phyloP scores from a whole-genome alignment of 2,888 invertebrate species.

The Acronicta leporina region DNA sequence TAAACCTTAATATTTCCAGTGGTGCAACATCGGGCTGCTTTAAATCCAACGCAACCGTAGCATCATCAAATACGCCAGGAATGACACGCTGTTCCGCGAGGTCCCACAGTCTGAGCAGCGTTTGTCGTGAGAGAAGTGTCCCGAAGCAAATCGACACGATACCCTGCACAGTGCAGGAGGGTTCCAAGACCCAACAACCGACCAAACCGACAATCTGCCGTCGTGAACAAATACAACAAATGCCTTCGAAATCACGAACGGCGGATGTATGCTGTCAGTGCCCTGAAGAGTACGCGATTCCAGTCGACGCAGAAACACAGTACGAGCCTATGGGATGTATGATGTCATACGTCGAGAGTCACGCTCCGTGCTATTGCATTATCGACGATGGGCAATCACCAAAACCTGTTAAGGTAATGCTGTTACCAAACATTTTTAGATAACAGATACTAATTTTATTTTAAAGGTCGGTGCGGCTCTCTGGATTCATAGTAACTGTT shows the following conservation, averaged over 20 bases:
- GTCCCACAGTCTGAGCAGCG: constrained; percentile 59
- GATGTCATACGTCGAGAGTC: neutral
- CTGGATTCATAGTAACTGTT: no score
- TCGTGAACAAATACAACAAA: constrained; percentile 10
- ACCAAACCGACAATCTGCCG: neutral
- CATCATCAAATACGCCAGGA: constrained; percentile 37
- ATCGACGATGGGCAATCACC: constrained; percentile 1
- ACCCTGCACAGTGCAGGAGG: constrained; percentile 20
- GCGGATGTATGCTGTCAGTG: constrained; percentile 52
- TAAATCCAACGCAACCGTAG: constrained; percentile 46
- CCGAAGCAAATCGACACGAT: constrained; percentile 34
- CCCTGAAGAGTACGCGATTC: constrained; percentile 31
- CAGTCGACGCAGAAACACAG: constrained; percentile 37
- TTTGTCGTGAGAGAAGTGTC: constrained; percentile 41
- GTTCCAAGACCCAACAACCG: constrained; percentile 2
- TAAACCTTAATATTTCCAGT: constrained; percentile 26
- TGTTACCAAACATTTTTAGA: neutral
- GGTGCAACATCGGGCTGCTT: constrained; percentile 28
- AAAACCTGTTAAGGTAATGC: constrained; percentile 14
- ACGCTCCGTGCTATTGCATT: constrained; percentile 15
- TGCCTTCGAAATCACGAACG: constrained; percentile 24
- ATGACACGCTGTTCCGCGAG: constrained; percentile 38
- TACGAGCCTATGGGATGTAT: constrained; percentile 15
- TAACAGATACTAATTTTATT: no score
- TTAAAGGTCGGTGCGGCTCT: no score